These are phyloP conservation scores for Notoglanidium macrostoma DNA, from an alignment of 2,797 vertebrate genomes.

Conservation along the genomic window DNA sequence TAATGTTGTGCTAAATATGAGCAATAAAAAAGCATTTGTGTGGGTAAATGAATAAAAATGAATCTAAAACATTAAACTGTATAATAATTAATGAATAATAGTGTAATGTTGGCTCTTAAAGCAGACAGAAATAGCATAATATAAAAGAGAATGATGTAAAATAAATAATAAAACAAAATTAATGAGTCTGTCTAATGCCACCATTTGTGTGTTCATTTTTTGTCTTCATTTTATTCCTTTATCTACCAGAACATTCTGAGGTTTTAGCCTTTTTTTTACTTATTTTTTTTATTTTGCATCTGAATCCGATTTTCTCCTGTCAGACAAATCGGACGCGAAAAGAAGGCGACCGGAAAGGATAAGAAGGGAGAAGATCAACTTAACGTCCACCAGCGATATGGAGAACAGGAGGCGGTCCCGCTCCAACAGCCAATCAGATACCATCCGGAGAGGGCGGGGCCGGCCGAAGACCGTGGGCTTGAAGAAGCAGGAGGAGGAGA, in stretches of 20 bases:
- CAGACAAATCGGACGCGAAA: slow-evolving; percentile 91
- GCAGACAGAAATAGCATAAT: neutral
- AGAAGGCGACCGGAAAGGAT: slow-evolving; percentile 92
- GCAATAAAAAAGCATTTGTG: neutral
- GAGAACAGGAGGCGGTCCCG: slow-evolving; percentile 89
- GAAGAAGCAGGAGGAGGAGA: slow-evolving; percentile 95
- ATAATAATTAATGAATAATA: neutral
- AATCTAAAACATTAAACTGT: neutral
- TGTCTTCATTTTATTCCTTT: neutral
- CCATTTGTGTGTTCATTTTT: neutral
- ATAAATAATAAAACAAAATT: neutral
- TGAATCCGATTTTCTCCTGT: neutral
- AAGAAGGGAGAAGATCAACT: slow-evolving; percentile 88
- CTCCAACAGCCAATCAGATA: slow-evolving; percentile 92
- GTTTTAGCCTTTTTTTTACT: neutral
- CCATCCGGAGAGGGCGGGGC: slow-evolving; percentile 89
- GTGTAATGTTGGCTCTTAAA: neutral
- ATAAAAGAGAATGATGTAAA: neutral
- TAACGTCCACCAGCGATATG: slow-evolving; percentile 83
- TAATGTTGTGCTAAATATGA: neutral
- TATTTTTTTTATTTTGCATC: neutral
- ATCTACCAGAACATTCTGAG: too few species aligned
- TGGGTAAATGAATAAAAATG: neutral
- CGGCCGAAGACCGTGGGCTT: slow-evolving; percentile 88
- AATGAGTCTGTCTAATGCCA: neutral